These are phyloP conservation scores for Dyspetes luteomarginatus DNA, from an alignment of 2,888 invertebrate species.

Conservation along the genomic window DNA sequence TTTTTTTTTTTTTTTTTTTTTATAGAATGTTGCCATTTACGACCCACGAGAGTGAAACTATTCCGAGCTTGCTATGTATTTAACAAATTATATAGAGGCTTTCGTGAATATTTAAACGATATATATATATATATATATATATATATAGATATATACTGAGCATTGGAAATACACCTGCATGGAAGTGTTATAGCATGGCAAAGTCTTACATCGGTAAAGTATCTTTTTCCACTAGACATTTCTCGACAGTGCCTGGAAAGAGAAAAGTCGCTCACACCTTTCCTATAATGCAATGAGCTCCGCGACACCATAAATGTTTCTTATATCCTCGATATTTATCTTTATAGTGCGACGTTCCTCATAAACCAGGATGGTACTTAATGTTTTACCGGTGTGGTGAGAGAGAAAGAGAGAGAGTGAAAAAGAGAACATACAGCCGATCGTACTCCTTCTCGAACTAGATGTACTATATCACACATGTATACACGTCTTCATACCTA, in stretches of 20 bases:
- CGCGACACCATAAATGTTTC: conserved; percentile 54
- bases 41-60: conserved; percentile 6
- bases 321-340: conserved; percentile 61
- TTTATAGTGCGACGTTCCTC: conserved; percentile 57
- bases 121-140: conserved; percentile 6
- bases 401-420: conserved; percentile 3
- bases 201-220: conserved; percentile 27
- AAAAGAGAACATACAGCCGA: conserved; percentile 10
- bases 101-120: conserved; percentile 49
- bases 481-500: background rate
- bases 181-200: conserved; percentile 7
- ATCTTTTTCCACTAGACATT: conserved; percentile 26
- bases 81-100: conserved; percentile 18
- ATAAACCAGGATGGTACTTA: conserved; percentile 61
- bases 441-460: conserved; percentile 28
- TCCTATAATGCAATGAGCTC: conserved; percentile 51
- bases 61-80: conserved; percentile 17
- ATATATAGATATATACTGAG: background rate
- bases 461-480: conserved; percentile 1
- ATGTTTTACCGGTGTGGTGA: conserved; percentile 41
- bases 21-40: background rate
- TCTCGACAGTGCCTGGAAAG: conserved; percentile 19
- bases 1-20: too few relatives aligned
- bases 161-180: conserved; percentile 16
- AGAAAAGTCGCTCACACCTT: conserved; percentile 18